Evolutionary conservation across 2,113 vertebrate species (phyloP), one percentile per base, ranked within the genome.

Genomic region (Syrrhaptes paradoxus): DNA sequence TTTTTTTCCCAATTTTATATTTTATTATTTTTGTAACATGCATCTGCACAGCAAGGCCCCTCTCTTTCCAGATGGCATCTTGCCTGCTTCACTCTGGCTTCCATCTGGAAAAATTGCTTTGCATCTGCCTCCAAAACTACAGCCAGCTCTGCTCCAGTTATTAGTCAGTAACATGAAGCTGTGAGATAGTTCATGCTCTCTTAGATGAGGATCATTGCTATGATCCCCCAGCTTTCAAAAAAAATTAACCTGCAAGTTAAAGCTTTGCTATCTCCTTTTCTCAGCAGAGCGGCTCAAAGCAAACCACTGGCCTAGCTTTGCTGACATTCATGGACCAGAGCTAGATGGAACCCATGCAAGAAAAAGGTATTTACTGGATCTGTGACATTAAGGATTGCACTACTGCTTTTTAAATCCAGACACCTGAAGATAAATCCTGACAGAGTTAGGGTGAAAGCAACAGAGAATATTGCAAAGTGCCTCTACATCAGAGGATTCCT

Each of bases 41-140:
- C 92, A 91, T 95, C 85, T 96, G 87, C 91, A 94, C 73, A 94
- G 67, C 73, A 76, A 94, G 62, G 38, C n/a, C 45, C 41, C 54
- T 91, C 55, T 90, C 76, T 51, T 89, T 97, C 93, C 96, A 97
- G 81, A 93, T 97, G 95, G 97, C 86, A 43, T 20, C 67, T 85
- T 93, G 95, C 95, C 95, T 93, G 78, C 85, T 88, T 95, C 84
- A 46, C 90, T 96, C 91, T 89, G 89, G 85, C 90, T 97, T 93
- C 95, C 93, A 96, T 96, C 93, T 96, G 96, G 93, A 94, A 86
- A 73, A 75, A 94, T 22, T 72, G 74, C 57, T 89, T 73, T 94
- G 84, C 95, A 95, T 95, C 95, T 96, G 96, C 75, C 62, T 95
- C 84, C 70, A 79, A 55, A 87, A 88, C 46, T 32, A 45, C 59